These are phyloP conservation scores for Hylaeus volcanicus DNA, from an alignment of 1,140 invertebrate species.

Conservation along the genomic window DNA sequence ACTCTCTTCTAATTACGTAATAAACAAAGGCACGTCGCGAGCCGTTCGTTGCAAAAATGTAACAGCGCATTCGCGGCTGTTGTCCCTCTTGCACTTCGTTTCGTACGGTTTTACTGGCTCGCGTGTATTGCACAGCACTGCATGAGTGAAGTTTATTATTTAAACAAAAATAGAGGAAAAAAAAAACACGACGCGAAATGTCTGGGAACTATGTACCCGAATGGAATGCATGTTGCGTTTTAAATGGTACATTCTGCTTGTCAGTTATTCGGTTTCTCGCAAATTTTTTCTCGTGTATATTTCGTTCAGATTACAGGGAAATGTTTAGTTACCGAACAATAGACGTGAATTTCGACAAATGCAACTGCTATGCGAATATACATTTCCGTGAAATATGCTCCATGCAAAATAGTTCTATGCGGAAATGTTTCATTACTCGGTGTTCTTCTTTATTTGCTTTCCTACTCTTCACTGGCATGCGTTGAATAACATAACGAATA, in stretches of 20 bases:
- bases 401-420: too few species aligned
- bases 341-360: neutral
- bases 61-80: neutral
- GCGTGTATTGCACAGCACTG: neutral
- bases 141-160: neutral
- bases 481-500: too few species aligned
- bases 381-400: too few species aligned
- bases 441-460: too few species aligned
- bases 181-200: neutral
- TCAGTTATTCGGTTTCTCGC: neutral
- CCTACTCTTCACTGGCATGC: too few species aligned
- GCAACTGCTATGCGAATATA: too few species aligned
- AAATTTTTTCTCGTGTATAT: neutral
- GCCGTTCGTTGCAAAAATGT: neutral
- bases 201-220: neutral
- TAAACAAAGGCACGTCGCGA: neutral
- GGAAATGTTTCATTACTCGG: too few species aligned
- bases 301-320: neutral
- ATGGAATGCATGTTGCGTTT: neutral
- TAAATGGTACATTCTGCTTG: neutral
- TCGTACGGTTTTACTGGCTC: neutral
- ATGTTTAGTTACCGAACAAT: neutral
- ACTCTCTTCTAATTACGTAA: conserved; percentile 6
- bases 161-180: neutral
- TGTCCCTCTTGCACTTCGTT: neutral